Conservation (phyloP, 1,140 invertebrate genomes). For the Pygmarrhopalites habei region DNA sequence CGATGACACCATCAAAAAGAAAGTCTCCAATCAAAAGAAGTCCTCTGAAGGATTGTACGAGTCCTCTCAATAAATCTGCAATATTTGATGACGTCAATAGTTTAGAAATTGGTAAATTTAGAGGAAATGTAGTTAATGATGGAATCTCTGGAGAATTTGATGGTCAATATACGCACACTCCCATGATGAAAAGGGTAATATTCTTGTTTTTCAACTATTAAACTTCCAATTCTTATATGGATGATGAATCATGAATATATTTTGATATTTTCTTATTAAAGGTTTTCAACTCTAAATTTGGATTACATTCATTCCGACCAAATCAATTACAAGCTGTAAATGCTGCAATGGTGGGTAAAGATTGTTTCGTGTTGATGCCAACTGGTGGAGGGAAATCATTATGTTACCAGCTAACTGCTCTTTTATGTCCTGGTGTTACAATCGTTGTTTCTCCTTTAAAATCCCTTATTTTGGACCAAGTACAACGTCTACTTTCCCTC, state of each 20-base stretch:
- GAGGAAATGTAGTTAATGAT: slow-evolving; percentile 64
- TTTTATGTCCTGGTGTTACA: slow-evolving; percentile 66
- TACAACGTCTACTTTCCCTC: slow-evolving; percentile 71
- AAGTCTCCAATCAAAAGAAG: too few relatives aligned
- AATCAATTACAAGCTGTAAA: slow-evolving; percentile 94
- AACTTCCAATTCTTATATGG: too few relatives aligned
- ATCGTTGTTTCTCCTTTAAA: slow-evolving; percentile 92
- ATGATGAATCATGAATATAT: neutral
- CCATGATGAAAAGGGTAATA: slow-evolving; percentile 54
- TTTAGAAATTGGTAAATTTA: slow-evolving; percentile 54
- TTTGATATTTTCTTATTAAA: slow-evolving; percentile 40
- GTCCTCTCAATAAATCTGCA: too few relatives aligned
- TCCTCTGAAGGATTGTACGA: too few relatives aligned
- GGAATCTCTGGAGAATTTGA: slow-evolving; percentile 70
- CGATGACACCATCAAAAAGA: neutral
- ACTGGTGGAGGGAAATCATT: slow-evolving; percentile 97
- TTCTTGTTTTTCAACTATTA: neutral
- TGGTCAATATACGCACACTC: slow-evolving; percentile 63
- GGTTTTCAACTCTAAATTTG: slow-evolving; percentile 70
- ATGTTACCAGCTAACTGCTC: slow-evolving; percentile 84
- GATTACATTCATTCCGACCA: slow-evolving; percentile 74
- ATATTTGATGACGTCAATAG: neutral
- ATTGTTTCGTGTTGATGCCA: slow-evolving; percentile 95
- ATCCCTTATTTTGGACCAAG: slow-evolving; percentile 91
- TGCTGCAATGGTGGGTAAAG: slow-evolving; percentile 74